A percentile compares a stretch with the other conserved stretches of the same genome.
These are phyloP conservation scores for Spodoptera litura DNA, from an alignment of 1,140 invertebrate species.

Conservation along the genomic window DNA sequence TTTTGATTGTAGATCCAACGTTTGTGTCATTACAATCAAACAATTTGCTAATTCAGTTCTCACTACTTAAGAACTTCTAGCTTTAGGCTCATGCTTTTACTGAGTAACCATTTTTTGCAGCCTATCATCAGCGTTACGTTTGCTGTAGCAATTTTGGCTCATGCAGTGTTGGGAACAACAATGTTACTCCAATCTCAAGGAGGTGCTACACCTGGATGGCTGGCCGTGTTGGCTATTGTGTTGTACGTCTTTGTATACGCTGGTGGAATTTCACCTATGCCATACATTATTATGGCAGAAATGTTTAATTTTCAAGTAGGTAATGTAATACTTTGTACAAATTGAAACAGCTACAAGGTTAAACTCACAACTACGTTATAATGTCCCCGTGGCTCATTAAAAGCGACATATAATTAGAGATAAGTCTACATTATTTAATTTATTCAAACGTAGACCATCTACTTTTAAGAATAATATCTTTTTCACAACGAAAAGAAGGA, in stretches of 20 bases:
- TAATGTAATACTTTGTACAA: constrained; percentile 11
- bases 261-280: constrained; percentile 56
- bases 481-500: too few species aligned
- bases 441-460: too few species aligned
- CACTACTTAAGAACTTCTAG: too few species aligned
- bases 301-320: constrained; percentile 67
- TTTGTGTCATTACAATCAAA: too few species aligned
- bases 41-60: too few species aligned
- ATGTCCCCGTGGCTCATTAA: too few species aligned
- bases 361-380: background rate
- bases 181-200: constrained; percentile 43
- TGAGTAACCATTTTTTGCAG: constrained; percentile 48
- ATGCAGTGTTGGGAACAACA: constrained; percentile 44
- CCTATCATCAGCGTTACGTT: constrained; percentile 48
- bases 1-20: too few species aligned
- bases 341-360: background rate
- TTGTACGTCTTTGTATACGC: constrained; percentile 51
- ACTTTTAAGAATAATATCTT: too few species aligned
- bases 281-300: constrained; percentile 61
- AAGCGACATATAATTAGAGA: too few species aligned
- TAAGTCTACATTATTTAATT: too few species aligned
- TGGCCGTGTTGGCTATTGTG: constrained; percentile 52
- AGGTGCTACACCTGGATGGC: constrained; percentile 45
- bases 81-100: too few species aligned
- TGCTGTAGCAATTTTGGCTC: constrained; percentile 41